A percentile compares a stretch with the other conserved stretches of the same genome.
phyloP scores from a whole-genome alignment of 2,113 vertebrate genomes.

The Lipotes vexillifer region DNA sequence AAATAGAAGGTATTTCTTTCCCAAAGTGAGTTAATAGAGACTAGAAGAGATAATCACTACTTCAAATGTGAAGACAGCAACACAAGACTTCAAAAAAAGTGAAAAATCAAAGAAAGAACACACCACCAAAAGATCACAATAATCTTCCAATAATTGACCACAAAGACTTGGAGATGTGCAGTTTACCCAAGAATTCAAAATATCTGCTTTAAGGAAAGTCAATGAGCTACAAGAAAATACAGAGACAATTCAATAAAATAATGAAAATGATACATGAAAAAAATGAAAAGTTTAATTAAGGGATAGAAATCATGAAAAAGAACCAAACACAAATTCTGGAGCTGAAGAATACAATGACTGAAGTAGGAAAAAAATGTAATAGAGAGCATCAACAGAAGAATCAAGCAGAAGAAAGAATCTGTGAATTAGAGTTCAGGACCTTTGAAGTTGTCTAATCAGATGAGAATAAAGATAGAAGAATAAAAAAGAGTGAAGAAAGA shows the following conservation, averaged over 20 bases:
- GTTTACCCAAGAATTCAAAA: background rate
- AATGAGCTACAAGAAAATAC: background rate
- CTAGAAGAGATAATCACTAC: background rate
- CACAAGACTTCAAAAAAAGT: background rate
- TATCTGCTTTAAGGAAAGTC: background rate
- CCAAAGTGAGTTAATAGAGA: background rate
- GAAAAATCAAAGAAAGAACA: background rate
- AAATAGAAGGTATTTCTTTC: background rate
- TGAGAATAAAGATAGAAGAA: background rate
- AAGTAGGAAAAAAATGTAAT: background rate
- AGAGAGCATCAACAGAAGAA: background rate
- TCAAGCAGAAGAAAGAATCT: background rate
- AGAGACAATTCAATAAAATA: background rate
- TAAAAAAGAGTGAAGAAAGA: background rate
- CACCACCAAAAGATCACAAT: background rate
- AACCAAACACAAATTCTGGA: background rate
- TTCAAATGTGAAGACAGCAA: background rate
- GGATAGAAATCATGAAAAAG: background rate
- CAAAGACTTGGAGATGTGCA: background rate
- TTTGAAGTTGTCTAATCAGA: background rate
- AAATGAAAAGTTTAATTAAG: background rate
- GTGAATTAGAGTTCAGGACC: background rate
- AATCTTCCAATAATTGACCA: background rate
- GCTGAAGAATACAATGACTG: background rate
- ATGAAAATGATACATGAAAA: background rate